These are phyloP conservation scores for Melanotaenia trifasciata DNA, from an alignment of 2,797 vertebrate species.

Conservation along the genomic window DNA sequence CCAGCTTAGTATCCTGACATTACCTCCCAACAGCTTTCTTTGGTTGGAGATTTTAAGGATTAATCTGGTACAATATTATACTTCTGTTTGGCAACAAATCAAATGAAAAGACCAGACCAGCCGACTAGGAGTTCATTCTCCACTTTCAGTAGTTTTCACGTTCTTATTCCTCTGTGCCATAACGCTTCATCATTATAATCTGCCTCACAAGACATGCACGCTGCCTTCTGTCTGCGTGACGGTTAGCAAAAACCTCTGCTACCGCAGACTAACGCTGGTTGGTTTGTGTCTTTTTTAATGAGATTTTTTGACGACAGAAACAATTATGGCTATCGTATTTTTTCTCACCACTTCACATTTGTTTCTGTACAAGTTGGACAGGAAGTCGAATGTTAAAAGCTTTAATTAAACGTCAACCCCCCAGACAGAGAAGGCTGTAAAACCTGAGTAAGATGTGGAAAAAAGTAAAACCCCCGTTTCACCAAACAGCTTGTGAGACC, in stretches of 20 bases:
- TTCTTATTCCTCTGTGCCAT: neutral
- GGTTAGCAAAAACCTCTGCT: too few species aligned
- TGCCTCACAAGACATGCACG: neutral
- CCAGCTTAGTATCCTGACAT: neutral
- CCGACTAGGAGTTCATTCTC: neutral
- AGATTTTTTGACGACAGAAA: neutral
- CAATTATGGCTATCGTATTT: neutral
- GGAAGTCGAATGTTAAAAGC: neutral
- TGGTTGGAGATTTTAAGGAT: neutral
- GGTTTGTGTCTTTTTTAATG: too few species aligned
- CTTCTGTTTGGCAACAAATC: neutral
- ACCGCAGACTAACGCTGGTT: too few species aligned
- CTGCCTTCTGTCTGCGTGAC: neutral
- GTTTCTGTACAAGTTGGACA: neutral
- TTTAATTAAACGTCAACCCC: neutral
- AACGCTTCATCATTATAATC: neutral
- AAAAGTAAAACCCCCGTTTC: neutral
- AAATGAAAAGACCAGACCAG: neutral
- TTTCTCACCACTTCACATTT: neutral
- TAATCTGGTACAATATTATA: neutral
- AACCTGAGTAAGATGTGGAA: neutral
- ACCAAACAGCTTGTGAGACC: neutral
- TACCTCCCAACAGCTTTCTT: neutral
- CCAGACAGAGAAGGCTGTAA: neutral
- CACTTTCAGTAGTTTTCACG: neutral